A percentile compares a stretch with the other conserved stretches of the same genome.
Conservation (phyloP, 2,113 vertebrate species). For the Poecilia latipinna region DNA sequence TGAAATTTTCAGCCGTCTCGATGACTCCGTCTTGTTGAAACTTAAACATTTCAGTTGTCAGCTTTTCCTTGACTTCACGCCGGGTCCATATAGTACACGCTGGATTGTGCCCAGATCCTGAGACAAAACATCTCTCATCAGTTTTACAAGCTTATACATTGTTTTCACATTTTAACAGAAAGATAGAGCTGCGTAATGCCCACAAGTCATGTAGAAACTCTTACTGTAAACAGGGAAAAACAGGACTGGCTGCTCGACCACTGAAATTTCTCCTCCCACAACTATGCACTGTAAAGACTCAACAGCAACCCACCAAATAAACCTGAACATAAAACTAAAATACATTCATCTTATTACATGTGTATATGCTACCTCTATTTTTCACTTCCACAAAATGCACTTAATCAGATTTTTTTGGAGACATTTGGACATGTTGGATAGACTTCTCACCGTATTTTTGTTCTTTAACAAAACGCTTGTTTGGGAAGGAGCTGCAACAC, state of each 20-base stretch:
- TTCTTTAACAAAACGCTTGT: slow-evolving; percentile 49
- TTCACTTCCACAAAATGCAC: slow-evolving; percentile 57
- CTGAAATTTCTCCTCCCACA: slow-evolving; percentile 18
- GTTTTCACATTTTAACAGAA: slow-evolving; percentile 25
- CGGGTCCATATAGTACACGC: slow-evolving; percentile 27
- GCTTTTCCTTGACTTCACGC: slow-evolving; percentile 4
- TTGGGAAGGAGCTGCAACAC: slow-evolving; percentile 40
- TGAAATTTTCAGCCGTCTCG: background rate
- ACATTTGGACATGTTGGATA: slow-evolving; percentile 19
- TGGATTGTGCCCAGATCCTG: slow-evolving; percentile 26
- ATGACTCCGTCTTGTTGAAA: background rate
- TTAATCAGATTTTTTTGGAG: slow-evolving; percentile 24
- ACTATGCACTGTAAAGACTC: slow-evolving; percentile 26
- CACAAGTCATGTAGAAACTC: slow-evolving; percentile 28
- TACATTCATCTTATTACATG: slow-evolving; percentile 66
- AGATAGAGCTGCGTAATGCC: slow-evolving; percentile 45
- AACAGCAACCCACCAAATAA: slow-evolving; percentile 35
- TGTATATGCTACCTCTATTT: slow-evolving; percentile 67
- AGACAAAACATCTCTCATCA: slow-evolving; percentile 37
- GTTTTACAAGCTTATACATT: slow-evolving; percentile 5
- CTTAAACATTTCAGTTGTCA: background rate
- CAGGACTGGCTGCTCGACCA: slow-evolving; percentile 22
- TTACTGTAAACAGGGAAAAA: slow-evolving; percentile 54
- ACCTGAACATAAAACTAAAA: slow-evolving; percentile 42
- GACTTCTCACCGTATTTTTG: slow-evolving; percentile 39